Evolutionary conservation across 2,888 invertebrate genomes (phyloP).

Genomic region (Parnassius apollo): DNA sequence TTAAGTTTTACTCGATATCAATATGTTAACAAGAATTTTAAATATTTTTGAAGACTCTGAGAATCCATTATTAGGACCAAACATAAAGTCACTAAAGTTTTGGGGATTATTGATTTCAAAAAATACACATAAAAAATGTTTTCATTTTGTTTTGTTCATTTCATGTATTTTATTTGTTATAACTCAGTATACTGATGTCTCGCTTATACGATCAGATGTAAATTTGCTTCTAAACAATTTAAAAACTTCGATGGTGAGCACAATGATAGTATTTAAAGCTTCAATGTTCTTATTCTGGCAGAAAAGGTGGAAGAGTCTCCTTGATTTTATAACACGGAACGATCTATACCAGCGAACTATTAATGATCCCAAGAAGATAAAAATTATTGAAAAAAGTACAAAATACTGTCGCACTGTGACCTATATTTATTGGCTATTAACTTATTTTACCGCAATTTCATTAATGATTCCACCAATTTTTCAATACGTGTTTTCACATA

Average conservation of each 20-base stretch:
- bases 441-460: constrained; percentile 52
- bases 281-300: constrained; percentile 54
- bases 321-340: constrained; percentile 51
- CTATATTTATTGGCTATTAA: constrained; percentile 52
- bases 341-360: constrained; percentile 47
- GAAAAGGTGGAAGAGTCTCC: constrained; percentile 47
- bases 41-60: constrained; percentile 53
- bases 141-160: constrained; percentile 50
- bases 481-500: constrained; percentile 45
- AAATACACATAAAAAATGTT: constrained; percentile 37
- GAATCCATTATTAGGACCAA: constrained; percentile 57
- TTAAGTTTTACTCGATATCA: no score
- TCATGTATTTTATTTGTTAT: constrained; percentile 46
- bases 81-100: constrained; percentile 53
- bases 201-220: constrained; percentile 53
- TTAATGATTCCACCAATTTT: constrained; percentile 50
- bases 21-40: constrained; percentile 40
- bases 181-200: constrained; percentile 55
- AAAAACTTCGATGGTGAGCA: constrained; percentile 58
- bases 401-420: constrained; percentile 55
- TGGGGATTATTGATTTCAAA: constrained; percentile 58
- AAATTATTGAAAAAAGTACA: constrained; percentile 42
- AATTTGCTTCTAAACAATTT: constrained; percentile 53
- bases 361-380: constrained; percentile 37
- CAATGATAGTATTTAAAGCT: constrained; percentile 53